These are phyloP conservation scores for Alces alces DNA, from an alignment of 2,113 vertebrate species.

Conservation along the genomic window DNA sequence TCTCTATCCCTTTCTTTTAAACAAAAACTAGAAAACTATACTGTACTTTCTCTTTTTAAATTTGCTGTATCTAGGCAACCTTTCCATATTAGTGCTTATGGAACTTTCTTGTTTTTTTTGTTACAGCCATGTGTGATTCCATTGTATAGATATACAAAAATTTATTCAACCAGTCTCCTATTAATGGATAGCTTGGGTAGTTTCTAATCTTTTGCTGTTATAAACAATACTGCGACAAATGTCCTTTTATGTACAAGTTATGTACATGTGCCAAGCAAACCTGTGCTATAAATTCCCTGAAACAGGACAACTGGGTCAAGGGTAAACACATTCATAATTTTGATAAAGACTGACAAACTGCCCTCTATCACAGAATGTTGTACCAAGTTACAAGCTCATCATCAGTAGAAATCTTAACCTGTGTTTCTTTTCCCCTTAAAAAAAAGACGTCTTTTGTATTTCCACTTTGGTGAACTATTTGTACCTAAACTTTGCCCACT, in stretches of 20 bases:
- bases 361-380: background rate
- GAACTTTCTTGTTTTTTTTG: background rate
- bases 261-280: background rate
- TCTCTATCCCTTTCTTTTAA: background rate
- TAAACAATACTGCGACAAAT: background rate
- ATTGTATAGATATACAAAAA: background rate
- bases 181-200: background rate
- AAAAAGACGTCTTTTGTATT: background rate
- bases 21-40: background rate
- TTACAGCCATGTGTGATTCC: background rate
- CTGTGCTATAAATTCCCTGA: background rate
- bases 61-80: background rate
- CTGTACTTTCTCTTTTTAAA: background rate
- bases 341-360: background rate
- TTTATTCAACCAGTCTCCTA: background rate
- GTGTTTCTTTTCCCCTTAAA: background rate
- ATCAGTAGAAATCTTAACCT: background rate
- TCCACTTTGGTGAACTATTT: background rate
- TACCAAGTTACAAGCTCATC: background rate
- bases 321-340: background rate
- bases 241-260: background rate
- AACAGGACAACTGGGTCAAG: background rate
- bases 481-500: background rate
- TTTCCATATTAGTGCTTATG: background rate
- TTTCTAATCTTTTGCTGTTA: background rate